These are phyloP conservation scores for Todiramphus saurophagus DNA, from an alignment of 2,113 vertebrate species.

Conservation along the genomic window DNA sequence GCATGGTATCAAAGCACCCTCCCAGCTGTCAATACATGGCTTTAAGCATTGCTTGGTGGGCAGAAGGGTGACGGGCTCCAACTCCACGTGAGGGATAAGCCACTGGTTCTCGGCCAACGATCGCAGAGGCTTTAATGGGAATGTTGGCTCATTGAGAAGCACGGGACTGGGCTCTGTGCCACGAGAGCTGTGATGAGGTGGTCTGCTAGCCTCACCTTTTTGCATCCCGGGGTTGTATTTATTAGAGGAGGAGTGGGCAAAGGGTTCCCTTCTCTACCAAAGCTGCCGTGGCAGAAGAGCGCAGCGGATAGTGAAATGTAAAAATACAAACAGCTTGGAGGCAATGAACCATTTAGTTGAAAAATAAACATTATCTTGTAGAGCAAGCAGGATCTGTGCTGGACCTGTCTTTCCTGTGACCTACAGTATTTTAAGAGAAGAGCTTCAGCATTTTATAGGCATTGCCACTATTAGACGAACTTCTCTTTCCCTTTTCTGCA, in stretches of 20 bases:
- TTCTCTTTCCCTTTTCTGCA: constrained; percentile 78
- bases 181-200: background rate
- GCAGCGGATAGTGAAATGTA: constrained; percentile 17
- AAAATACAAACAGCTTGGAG: constrained; percentile 54
- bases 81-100: background rate
- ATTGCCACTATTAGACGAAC: constrained; percentile 80
- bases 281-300: background rate
- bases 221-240: background rate
- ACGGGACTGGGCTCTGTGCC: background rate
- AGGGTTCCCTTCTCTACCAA: background rate
- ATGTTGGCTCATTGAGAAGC: background rate
- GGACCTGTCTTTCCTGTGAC: constrained; percentile 78
- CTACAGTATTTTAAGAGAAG: constrained; percentile 87
- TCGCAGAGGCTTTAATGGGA: background rate
- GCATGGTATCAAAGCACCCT: background rate
- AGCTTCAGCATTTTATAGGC: constrained; percentile 80
- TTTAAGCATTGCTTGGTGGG: background rate
- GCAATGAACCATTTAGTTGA: constrained; percentile 42
- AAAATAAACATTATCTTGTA: constrained; percentile 33
- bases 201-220: background rate
- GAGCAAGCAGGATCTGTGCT: constrained; percentile 49
- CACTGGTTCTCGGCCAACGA: background rate
- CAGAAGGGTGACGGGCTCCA: background rate
- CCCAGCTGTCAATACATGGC: background rate
- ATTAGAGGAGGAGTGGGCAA: background rate